Base-by-base conservation (phyloP, 2,888 invertebrate species). In the Lithophane semibrunnea region DNA sequence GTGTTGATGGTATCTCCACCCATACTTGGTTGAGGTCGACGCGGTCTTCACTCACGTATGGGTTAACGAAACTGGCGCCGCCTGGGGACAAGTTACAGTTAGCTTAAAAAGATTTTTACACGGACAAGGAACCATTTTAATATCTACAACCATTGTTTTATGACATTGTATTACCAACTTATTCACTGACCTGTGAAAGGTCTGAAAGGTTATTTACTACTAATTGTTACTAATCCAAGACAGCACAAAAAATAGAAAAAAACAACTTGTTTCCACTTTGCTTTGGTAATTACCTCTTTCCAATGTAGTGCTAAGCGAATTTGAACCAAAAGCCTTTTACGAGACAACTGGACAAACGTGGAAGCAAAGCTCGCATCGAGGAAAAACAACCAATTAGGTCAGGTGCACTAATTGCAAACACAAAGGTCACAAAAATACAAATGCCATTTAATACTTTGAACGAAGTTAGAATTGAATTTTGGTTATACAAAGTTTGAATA, bases 1-100 rank as follows among this genome's bases (percentile, higher is more conserved):
- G 98, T 67, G 97, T 97, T 85, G 97, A 97, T n/a, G 98, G 98
- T 88, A 98, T 97, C 92, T 98, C 97, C 90, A 98, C 96, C 95
- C 97, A 96, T 96, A 96, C 94, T 93, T 95, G 94, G 87, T 92
- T 94, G 64, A 96, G 93, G 77, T 96, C 95, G 3, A 92, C 90
- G 2, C 92, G 92, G 60, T 95, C 95, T 87, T 95, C 95, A 84
- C 91, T 94, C 16, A 92, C 88, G 91, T 94, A 95, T 2, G 96
- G 96, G 82, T 96, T 96, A 2, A 92, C 95, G 86, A 94, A 94
- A 83, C 85, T 92, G 67, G 94, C 93, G 90, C 94, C 94, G 88
- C 96, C 96, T 96, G 93, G 3, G 52, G 77, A 90, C 73, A 86
- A n/a, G n/a, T n/a, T 52, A 52, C 49, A 18, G 49, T 52, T 18